Evolutionary conservation across 2,888 invertebrate species (phyloP), one percentile per base, ranked within the genome.

Genomic region (Rhagonycha lutea): DNA sequence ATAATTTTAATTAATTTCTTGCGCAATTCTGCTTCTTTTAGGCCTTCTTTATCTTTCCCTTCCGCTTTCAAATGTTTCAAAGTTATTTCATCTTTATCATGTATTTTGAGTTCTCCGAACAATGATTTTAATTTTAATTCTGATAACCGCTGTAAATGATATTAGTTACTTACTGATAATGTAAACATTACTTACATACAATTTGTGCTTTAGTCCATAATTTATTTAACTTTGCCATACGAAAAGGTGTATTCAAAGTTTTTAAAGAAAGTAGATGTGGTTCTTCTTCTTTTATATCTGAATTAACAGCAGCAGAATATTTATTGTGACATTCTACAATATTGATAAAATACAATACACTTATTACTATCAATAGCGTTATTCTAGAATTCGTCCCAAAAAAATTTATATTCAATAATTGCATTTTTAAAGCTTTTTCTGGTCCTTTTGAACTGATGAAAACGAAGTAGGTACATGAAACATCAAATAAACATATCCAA

Each of bases 171-270:
- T 2, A 12, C 10, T 61, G 29, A 70, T 29, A n/a, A 63, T 24
- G 9, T 14, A 2, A 72, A 76, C 23, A 68, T 73, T 73, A 74
- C 75, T 63, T 74, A 88, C 90, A 89, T 90, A 97, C 97, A 87
- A 94, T 93, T 88, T 94, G 93, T 11, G 97, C 97, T 89, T 98
- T 98, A 4, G 92, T 88, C 97, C 97, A 98, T 24, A 98, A 88
- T 75, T 96, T 88, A 88, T 98, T 97, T 32, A 97, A 88, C 89
- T 97, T 98, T 29, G 95, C 93, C 94, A 97, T 96, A 81, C 97
- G 91, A 88, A 95, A 98, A 4, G 97, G 97, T 83, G 94, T 93
- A 80, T 96, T 93, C 67, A 96, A 87, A 76, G 91, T 93, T 83
- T 94, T 91, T 79, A 96, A 92, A 76, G 87, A 86, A 47, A 47